phyloP scores from a whole-genome alignment of 2,113 vertebrate genomes.

The Rhadina sibilatrix region DNA sequence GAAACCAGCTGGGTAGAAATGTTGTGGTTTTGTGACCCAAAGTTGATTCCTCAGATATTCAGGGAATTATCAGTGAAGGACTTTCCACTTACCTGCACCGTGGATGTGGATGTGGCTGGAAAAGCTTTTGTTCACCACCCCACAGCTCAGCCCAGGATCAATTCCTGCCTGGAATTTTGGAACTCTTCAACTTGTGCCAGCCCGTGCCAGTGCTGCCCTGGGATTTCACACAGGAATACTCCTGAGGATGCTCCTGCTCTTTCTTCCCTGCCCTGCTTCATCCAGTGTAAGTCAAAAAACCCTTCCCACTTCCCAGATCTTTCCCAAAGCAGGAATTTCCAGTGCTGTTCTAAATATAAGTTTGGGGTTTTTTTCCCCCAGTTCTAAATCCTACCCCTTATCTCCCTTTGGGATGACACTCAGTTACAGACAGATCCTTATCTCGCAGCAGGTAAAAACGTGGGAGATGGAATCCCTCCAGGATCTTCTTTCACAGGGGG shows the following conservation, averaged over 20 bases:
- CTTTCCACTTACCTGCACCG: not conserved
- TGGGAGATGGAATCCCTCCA: not conserved
- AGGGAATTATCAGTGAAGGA: not conserved
- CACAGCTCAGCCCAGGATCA: rapidly evolving
- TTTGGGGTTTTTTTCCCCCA: not conserved
- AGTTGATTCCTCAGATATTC: too few species aligned
- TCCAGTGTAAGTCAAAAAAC: not conserved
- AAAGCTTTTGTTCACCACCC: not conserved
- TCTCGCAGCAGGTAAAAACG: not conserved
- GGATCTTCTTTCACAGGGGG: not conserved
- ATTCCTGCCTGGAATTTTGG: not conserved
- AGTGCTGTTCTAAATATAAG: not conserved
- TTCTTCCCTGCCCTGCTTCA: rapidly evolving
- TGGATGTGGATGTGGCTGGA: rapidly evolving
- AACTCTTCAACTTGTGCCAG: not conserved
- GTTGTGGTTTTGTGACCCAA: not conserved
- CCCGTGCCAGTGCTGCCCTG: rapidly evolving
- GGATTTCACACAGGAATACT: rapidly evolving
- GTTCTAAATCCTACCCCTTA: not conserved
- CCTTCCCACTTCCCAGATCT: not conserved
- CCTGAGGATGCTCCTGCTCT: not conserved
- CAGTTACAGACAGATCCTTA: not conserved
- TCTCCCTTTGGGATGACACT: not conserved
- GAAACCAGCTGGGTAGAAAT: not conserved
- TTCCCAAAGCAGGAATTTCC: not conserved